Conservation (phyloP, 2,888 invertebrate genomes). For the Eilema caniola region DNA sequence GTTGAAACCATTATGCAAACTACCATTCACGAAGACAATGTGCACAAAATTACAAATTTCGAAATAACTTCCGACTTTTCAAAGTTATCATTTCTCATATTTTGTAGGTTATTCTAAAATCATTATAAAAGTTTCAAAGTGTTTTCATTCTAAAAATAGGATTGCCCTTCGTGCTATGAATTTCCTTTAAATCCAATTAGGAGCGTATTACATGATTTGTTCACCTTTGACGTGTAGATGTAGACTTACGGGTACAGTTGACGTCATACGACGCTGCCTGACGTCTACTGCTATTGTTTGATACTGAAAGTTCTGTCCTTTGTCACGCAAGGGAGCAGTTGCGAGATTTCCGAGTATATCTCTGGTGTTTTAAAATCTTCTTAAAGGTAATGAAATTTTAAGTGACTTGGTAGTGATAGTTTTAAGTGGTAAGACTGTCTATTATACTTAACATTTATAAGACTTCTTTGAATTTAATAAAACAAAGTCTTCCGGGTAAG, state of each 20-base stretch:
- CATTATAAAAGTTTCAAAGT: not conserved
- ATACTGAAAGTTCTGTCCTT: constrained; percentile 15
- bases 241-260: constrained; percentile 10
- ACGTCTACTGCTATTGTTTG: constrained; percentile 20
- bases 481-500: too few species aligned
- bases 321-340: constrained; percentile 12
- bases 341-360: not conserved
- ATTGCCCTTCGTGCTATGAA: not conserved
- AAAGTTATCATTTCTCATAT: not conserved
- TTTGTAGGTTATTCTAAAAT: not conserved
- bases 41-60: not conserved
- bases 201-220: not conserved
- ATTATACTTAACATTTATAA: too few species aligned
- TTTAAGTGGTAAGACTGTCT: too few species aligned
- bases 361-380: not conserved
- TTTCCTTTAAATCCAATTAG: constrained; percentile 9
- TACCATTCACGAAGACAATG: not conserved
- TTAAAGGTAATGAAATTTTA: not conserved
- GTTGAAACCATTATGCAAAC: not conserved
- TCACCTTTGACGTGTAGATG: constrained; percentile 4
- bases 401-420: not conserved
- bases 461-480: too few species aligned
- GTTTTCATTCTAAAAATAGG: not conserved
- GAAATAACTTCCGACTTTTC: not conserved
- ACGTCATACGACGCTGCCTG: constrained; percentile 16